These are phyloP conservation scores for Drosophila grimshawi DNA, from an alignment of 1,140 invertebrate genomes.

Conservation along the genomic window DNA sequence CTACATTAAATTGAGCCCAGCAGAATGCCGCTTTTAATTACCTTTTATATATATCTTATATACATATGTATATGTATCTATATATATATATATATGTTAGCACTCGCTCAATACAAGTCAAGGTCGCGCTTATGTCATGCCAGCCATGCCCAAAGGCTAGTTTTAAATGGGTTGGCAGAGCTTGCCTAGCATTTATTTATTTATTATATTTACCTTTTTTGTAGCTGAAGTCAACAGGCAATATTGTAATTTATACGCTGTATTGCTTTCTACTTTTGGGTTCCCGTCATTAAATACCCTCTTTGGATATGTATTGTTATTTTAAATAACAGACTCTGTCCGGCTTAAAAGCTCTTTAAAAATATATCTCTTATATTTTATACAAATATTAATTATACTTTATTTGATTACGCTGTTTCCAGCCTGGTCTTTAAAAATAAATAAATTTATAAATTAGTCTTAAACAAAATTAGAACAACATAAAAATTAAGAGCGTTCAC, in stretches of 20 bases:
- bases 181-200: not conserved
- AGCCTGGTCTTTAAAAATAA: too few relatives aligned
- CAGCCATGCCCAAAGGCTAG: conserved; percentile 5
- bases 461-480: too few relatives aligned
- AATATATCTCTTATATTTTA: too few relatives aligned
- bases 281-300: conserved; percentile 14
- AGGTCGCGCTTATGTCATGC: conserved; percentile 69
- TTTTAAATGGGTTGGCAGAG: conserved; percentile 26
- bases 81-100: not conserved
- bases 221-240: conserved; percentile 4
- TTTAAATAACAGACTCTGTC: not conserved
- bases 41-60: not conserved
- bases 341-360: too few relatives aligned
- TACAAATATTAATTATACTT: too few relatives aligned
- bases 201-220: not conserved
- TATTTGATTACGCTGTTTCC: too few relatives aligned
- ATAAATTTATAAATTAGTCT: too few relatives aligned
- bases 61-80: not conserved
- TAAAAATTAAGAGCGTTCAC: too few relatives aligned
- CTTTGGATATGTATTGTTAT: not conserved
- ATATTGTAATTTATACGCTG: not conserved
- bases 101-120: conserved; percentile 37
- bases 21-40: not conserved
- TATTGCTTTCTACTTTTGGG: conserved; percentile 2
- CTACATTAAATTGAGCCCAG: not conserved